Base-by-base conservation (phyloP, 2,888 invertebrate genomes). In the Punctoribates punctum region DNA sequence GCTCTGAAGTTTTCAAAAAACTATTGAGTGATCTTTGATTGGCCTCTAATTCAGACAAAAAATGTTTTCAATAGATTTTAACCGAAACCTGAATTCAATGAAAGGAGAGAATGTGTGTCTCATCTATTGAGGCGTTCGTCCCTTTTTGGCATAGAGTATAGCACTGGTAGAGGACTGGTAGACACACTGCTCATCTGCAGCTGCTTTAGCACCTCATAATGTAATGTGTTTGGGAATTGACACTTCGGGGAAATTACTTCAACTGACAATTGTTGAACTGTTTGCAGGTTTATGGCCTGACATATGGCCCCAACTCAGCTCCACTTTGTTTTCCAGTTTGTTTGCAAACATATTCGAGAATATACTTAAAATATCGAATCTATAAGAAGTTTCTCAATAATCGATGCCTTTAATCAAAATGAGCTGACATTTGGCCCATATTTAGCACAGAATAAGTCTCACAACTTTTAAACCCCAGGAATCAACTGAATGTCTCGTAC, bases 191-290 rank as follows among this genome's bases (percentile, higher is more conserved):
- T 70, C 70, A 70, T 38, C 38, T 70, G 42, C 70, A 70, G 70
- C 70, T 70, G 70, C 62, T 29, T 29, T 62, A 62, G 34, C 70
- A 70, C 70, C 42, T 70, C 70, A 70, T 70, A 70, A 42, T 2
- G 70, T 70, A 70, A 70, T 70, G 70, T 70, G 70, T 70, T 70
- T 70, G 62, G 62, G 62, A 62, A 29, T 62, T 34, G 62, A 70
- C 70, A 70, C 70, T 20, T 23, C 15, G 42, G 70, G 70, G 70
- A 70, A 70, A 70, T 70, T 62, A 62, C 62, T 62, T 62, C n/a
- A 23, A 29, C 62, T 62, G 62, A 62, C 62, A 62, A 62, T 62
- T 62, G 62, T 62, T 62, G 62, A 62, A 62, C 70, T 38, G 70
- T 70, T 46, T 42, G 23, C 70, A 42, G 42, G 70, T 70, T 23